Conservation (phyloP, 2,113 vertebrate genomes). For the Varanus salvator region DNA sequence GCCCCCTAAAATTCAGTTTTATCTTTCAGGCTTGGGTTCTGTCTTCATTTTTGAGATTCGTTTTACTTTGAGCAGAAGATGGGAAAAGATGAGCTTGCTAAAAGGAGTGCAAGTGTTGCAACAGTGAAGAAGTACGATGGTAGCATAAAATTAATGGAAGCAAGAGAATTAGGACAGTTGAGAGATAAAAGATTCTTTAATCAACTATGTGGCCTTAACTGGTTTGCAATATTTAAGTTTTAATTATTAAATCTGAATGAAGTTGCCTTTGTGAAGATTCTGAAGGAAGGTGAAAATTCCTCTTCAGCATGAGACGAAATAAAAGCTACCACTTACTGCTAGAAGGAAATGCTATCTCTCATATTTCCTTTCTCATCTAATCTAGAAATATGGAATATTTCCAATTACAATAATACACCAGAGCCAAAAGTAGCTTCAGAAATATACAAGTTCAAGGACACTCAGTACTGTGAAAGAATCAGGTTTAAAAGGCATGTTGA, state of each 20-base stretch:
- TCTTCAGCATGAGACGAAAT: constrained; percentile 1
- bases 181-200: background rate
- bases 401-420: background rate
- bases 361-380: constrained; percentile 12
- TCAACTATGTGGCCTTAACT: constrained; percentile 22
- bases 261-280: constrained; percentile 8
- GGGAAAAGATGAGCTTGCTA: background rate
- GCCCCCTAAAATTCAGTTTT: background rate
- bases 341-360: background rate
- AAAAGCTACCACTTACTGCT: constrained; percentile 3
- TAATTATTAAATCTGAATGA: background rate
- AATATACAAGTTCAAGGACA: background rate
- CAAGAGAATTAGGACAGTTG: constrained; percentile 1
- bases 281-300: constrained; percentile 15
- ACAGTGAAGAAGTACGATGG: background rate
- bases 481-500: background rate
- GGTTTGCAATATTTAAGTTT: constrained; percentile 11
- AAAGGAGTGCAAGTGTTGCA: background rate
- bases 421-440: constrained; percentile 16
- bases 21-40: background rate
- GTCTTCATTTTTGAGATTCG: background rate
- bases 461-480: background rate
- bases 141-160: constrained; percentile 18
- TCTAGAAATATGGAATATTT: constrained; percentile 8
- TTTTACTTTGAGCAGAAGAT: background rate